Evolutionary conservation across 2,888 invertebrate species (phyloP), one percentile per base, ranked within the genome.

Genomic region (Eustalomyia histrio): DNA sequence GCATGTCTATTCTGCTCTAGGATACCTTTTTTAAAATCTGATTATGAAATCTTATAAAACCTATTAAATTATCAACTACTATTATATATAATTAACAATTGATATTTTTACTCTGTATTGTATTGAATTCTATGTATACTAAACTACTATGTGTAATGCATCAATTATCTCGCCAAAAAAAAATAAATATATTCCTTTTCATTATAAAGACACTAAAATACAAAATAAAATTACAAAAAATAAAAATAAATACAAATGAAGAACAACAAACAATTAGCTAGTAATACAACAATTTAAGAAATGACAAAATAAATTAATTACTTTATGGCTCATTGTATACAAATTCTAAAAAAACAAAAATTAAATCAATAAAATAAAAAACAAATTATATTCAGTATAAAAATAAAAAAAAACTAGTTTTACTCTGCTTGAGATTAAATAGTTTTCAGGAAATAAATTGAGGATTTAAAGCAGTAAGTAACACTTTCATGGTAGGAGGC

Each of bases 271-370:
- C n/a, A 67, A 39, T 55, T 67, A 67, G 67, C 53, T 67, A 67
- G 39, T 55, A 55, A 6, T 55, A 55, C 24, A 67, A 55, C 24
- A 67, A 67, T 55, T 39, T 55, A 39, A 55, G 55, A 21, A 39
- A 53, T 39, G 21, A 67, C 43, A 1, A 55, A 21, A 39, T 16
- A 35, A 65, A 52, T 39, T n/a, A 43, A 21, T 43, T 55, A 67
- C 29, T 55, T 55, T 39, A 67, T 43, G 67, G 67, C 67, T 55
- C 53, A 67, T 16, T 55, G 65, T 67, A 67, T 67, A 67, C 65
- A 67, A 67, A 21, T 65, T 47, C 39, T 14, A 39, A 39, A 1
- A 47, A 39, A 39, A 47, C n/a, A 57, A 29, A 29, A 57, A 57
- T 29, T n/a, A 33, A 33, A 57, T 16, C 2, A 24, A 29, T 10